Base-by-base conservation (phyloP, 2,797 vertebrate genomes). In the Pyrocephalus nanus region DNA sequence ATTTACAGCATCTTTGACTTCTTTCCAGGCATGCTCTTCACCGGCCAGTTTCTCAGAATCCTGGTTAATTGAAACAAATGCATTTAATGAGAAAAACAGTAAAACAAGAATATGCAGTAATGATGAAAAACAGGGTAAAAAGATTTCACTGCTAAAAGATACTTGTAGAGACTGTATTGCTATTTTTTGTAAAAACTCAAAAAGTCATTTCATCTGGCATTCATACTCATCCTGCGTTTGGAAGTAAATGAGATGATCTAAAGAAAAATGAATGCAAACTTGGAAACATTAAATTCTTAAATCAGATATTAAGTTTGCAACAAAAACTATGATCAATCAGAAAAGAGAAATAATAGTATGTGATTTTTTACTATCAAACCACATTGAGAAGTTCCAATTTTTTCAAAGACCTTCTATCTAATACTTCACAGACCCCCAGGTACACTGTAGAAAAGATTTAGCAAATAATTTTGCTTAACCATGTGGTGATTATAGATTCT, bases 11-110 rank as follows among this genome's bases (percentile, higher is more conserved):
- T 98, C 98, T 96, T 97, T 98, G 92, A 99, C 96, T 67, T 94
- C 97, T 77, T 95, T 96, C 98, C 98, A 99, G 18, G 86, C 95
- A 45, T 92, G 61, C 65, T 98, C 97, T 64, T 98, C 96, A n/a
- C 99, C 99, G 0, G 97, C 97, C 81, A 99, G 95, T 98, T 99
- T 98, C 86, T 98, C 98, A 83, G 91, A 92, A 90, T 99, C 99
- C 99, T 99, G 94, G 15, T 81, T 82, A 79, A 88, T 45, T 15
- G 55, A 93, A 93, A 96, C 19, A 94, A 96, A 96, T 93, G 11
- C 38, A 72, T 72, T 74, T 80, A 38, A 92, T 94, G 67, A 91
- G 47, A 69, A 89, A 92, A 60, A 51, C 30, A 72, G 57, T 30
- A 71, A 74, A 72, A 42, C 40, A 5, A 88, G 36, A 67, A 85